A percentile compares a stretch with the other conserved stretches of the same genome.
phyloP scores from a whole-genome alignment of 2,888 invertebrate species.

The Parascotia fuliginaria region DNA sequence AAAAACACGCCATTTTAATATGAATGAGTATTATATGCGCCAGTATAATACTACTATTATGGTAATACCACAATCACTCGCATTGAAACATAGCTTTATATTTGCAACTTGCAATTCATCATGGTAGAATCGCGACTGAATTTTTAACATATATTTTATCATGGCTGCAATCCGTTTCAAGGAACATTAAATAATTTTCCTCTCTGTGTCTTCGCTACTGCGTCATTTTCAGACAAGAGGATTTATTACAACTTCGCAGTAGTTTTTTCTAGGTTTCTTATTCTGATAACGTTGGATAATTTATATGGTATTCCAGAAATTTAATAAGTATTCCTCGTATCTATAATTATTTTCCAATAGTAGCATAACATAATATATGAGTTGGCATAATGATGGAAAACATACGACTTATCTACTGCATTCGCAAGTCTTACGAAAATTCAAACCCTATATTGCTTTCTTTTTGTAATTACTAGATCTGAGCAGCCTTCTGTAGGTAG shows the following conservation, averaged over 20 bases:
- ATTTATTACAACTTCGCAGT: background rate
- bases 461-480: too few relatives aligned
- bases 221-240: background rate
- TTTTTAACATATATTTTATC: slow-evolving; percentile 7
- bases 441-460: too few relatives aligned
- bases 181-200: slow-evolving; percentile 9
- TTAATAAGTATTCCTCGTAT: too few relatives aligned
- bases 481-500: too few relatives aligned
- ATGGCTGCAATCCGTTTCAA: slow-evolving; percentile 3
- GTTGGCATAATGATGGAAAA: too few relatives aligned
- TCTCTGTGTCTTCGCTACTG: background rate
- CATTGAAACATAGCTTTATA: slow-evolving; percentile 6
- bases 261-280: background rate
- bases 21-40: background rate
- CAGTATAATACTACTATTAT: slow-evolving; percentile 5
- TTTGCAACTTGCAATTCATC: slow-evolving; percentile 8
- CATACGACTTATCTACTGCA: too few relatives aligned
- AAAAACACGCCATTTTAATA: background rate
- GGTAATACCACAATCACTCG: slow-evolving; percentile 3
- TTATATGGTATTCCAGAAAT: too few relatives aligned
- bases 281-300: background rate
- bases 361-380: too few relatives aligned
- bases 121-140: slow-evolving; percentile 3
- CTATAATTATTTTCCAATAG: too few relatives aligned
- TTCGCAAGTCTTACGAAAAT: too few relatives aligned